Percentiles rank a stretch among this genome's conserved stretches.
Conservation (phyloP, 2,113 vertebrate species). For the Entomyzon cyanotis region DNA sequence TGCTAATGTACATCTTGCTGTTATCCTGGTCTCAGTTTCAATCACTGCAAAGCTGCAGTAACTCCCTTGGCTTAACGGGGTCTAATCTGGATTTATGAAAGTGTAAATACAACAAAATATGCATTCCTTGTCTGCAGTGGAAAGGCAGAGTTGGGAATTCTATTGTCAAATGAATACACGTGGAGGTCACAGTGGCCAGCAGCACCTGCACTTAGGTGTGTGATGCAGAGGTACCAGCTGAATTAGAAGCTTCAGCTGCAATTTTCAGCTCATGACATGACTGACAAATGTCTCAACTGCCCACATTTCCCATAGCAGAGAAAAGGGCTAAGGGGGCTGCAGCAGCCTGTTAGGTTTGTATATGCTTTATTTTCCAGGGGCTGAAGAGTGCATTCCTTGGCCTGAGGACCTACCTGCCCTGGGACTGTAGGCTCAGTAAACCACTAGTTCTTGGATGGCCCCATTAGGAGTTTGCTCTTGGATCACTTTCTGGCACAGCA, state of each 20-base stretch:
- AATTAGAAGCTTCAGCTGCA: background rate
- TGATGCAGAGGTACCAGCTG: background rate
- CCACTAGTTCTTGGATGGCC: background rate
- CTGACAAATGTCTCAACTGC: background rate
- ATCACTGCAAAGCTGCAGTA: background rate
- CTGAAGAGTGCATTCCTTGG: background rate
- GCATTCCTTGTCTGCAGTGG: accelerated
- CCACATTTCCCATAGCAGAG: background rate
- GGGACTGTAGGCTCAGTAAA: background rate
- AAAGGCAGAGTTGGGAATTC: background rate
- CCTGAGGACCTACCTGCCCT: background rate
- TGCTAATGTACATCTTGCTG: too few relatives aligned
- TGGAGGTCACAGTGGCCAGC: background rate
- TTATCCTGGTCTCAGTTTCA: background rate
- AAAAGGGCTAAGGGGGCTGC: background rate
- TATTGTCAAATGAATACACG: accelerated
- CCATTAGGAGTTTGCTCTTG: background rate
- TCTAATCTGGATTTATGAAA: conserved; percentile 9
- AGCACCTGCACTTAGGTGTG: background rate
- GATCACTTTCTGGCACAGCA: background rate
- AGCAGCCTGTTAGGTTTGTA: background rate
- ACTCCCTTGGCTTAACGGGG: background rate
- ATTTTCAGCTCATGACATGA: background rate
- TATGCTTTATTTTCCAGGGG: background rate
- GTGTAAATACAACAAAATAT: background rate